These are phyloP conservation scores for Etheostoma perlongum DNA, from an alignment of 2,797 vertebrate species.

Conservation along the genomic window DNA sequence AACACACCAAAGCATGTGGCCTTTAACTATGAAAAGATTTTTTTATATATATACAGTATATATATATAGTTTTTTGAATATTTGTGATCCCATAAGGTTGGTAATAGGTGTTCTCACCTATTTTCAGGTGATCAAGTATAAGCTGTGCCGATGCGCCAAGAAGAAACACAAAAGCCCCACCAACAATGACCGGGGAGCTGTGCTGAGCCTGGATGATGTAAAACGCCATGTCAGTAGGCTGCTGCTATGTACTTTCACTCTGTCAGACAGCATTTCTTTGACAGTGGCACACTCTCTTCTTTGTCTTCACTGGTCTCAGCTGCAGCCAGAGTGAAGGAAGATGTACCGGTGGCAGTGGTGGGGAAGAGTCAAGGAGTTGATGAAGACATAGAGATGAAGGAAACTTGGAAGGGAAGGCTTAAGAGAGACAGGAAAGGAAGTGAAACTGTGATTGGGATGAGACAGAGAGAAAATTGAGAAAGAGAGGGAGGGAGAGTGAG, in stretches of 20 bases:
- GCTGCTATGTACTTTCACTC: conserved; percentile 51
- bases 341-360: neutral
- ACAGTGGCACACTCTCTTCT: conserved; percentile 46
- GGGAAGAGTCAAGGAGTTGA: conserved; percentile 22
- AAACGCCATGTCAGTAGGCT: conserved; percentile 94
- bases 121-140: conserved; percentile 95
- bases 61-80: neutral
- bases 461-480: conserved; percentile 44
- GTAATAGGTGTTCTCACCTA: conserved; percentile 21
- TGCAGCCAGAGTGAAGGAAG: conserved; percentile 1
- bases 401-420: conserved; percentile 25
- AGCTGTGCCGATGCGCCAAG: conserved; percentile 91
- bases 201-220: conserved; percentile 97
- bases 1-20: neutral
- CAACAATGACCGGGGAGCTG: conserved; percentile 95
- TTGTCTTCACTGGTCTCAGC: conserved; percentile 33
- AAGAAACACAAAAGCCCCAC: conserved; percentile 95
- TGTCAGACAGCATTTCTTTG: conserved; percentile 49
- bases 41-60: no score
- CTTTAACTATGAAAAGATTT: conserved; percentile 8
- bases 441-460: conserved; percentile 41
- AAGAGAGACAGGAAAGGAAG: conserved; percentile 34
- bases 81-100: conserved; percentile 19
- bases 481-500: conserved; percentile 19
- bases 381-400: conserved; percentile 36